Evolutionary conservation across 2,797 vertebrate genomes (phyloP).

Genomic region (Sebastes flavidus): DNA sequence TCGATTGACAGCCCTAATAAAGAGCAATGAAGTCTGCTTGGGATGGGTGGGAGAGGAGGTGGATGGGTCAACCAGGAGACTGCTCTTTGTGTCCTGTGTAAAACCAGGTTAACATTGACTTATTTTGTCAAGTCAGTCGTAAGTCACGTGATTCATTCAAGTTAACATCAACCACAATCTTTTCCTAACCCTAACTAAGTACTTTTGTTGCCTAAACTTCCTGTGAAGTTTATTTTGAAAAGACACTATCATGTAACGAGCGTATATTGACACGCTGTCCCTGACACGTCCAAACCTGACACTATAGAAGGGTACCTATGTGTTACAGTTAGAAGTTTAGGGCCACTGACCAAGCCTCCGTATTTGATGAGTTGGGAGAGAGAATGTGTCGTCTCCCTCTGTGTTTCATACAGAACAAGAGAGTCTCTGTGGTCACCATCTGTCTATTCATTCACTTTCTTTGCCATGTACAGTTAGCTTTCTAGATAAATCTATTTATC

Average conservation of each 20-base stretch:
- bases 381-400: no score
- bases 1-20: not conserved
- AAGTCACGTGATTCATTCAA: not conserved
- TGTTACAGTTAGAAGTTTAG: no score
- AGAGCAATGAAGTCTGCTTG: not conserved
- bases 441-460: not conserved
- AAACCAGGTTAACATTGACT: not conserved
- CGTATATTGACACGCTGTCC: not conserved
- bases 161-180: not conserved
- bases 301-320: not conserved
- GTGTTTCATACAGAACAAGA: not conserved
- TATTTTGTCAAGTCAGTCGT: not conserved
- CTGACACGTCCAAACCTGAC: not conserved
- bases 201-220: not conserved
- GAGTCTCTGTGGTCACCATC: not conserved
- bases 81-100: not conserved
- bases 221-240: not conserved
- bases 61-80: not conserved
- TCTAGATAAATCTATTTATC: not conserved
- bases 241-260: not conserved
- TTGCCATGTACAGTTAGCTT: not conserved
- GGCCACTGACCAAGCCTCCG: no score
- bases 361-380: no score
- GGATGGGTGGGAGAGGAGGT: not conserved
- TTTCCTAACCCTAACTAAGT: not conserved